Evolutionary conservation across 2,888 invertebrate genomes (phyloP), one percentile per base, ranked within the genome.

Genomic region (Xylota sylvarum): DNA sequence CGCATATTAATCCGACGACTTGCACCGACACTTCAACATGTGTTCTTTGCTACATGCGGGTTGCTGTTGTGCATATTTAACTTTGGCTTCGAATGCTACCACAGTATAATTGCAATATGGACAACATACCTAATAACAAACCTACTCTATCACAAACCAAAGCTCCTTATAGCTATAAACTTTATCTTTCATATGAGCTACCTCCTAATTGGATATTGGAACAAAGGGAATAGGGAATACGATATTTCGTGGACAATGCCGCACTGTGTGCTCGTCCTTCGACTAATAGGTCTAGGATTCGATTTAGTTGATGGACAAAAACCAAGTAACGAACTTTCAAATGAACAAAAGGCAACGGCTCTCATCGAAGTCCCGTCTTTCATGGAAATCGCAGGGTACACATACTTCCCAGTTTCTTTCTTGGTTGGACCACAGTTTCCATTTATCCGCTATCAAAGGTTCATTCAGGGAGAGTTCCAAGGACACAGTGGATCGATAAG

Each of bases 221-320:
- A 3, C 23, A 23, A 23, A 23, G 23, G 3, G 1, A 3, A 3
- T 23, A 23, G 1, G 1, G 23, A 95, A 9, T 99, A 99, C 91
- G 98, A 98, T 89, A 98, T 99, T 73, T 97, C 96, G 85, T 99
- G 99, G 99, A 99, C 98, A 5, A 98, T 98, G 95, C 98, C 99
- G 0, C 98, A 98, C 88, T 99, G 99, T 93, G 98, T 99, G 9
- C 93, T 99, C 73, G 96, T 97, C 0, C 93, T 99, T 43, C 95
- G 98, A 89, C 94, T 98, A 89, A 98, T 98, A 89, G 98, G 97
- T 2, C 94, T 97, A 5, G 95, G 96, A 0, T 97, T 96, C 92
- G 96, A 96, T 91, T 88, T 95, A 0, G 94, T 94, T 91, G 99
- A 99, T 93, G 98, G 98, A 0, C 92, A 94, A 83, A 82, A 86